Evolutionary conservation across 2,888 invertebrate genomes (phyloP).

Genomic region (Acanthosepion esculentum): DNA sequence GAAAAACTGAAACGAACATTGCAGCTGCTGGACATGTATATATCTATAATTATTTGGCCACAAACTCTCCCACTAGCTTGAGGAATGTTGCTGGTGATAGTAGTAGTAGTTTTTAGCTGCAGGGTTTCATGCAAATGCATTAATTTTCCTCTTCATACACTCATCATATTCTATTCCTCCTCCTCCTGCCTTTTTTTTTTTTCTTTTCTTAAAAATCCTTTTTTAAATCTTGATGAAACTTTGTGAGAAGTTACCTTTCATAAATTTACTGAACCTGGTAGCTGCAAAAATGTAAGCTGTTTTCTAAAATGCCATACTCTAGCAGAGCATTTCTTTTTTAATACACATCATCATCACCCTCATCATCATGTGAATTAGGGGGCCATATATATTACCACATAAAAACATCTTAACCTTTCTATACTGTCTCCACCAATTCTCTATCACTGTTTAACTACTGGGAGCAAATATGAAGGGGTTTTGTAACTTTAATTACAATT

Average conservation of each 20-base stretch:
- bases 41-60: constrained; percentile 33
- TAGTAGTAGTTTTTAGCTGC: constrained; percentile 2
- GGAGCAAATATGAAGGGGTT: too few species aligned
- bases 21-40: constrained; percentile 33
- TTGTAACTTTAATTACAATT: too few species aligned
- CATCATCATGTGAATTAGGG: background rate
- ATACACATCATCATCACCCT: background rate
- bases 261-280: background rate
- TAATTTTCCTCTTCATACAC: background rate
- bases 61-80: constrained; percentile 16
- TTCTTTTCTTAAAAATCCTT: background rate
- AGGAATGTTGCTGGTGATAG: background rate
- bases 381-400: background rate
- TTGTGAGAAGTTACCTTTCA: background rate
- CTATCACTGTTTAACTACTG: too few species aligned
- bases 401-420: background rate
- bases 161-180: background rate
- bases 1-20: background rate
- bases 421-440: background rate
- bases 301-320: background rate
- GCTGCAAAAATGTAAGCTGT: background rate
- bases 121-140: background rate
- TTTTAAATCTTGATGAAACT: constrained; percentile 15
- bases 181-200: background rate
- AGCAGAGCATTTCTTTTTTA: background rate